Base-by-base conservation (phyloP, 2,888 invertebrate genomes). In the Caenorhabditis imperialis region DNA sequence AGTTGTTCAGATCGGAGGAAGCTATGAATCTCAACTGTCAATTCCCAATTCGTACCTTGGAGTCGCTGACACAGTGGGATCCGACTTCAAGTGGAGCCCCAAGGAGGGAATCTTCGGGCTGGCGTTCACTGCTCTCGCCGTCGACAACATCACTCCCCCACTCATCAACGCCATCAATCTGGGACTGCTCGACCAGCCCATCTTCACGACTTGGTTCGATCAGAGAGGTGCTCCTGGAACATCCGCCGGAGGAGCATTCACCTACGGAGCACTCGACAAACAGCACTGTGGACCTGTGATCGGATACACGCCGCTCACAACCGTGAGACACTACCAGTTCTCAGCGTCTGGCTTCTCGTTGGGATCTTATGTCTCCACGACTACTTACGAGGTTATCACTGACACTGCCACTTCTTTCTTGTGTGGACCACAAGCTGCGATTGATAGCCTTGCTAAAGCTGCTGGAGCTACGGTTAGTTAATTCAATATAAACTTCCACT, bases 31-130 rank as follows among this genome's bases (percentile, higher is more conserved):
- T 12, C 81, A 81, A 67, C 73, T 84, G 14, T 69, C 57, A 22
- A 80, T 84, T n/a, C 84, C 84, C 12, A 77, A 72, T 20, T 79
- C 81, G 5, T 80, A 79, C 62, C 75, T 84, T 60, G 84, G 84
- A 40, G 79, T 82, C 42, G 84, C 83, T 50, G 80, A 74, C 50
- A 58, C 70, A 53, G 76, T 84, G 30, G 75, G 82, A 23, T 57
- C 74, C 1, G 78, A 78, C 55, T 82, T 83, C 74, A 74, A 79
- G 54, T 73, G 71, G 42, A 75, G 79, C 44, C 78, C 79, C 6
- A 78, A 70, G 58, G 81, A 81, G 48, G 81, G 81, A 35, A 47
- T 79, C 23, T 61, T 79, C 38, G 81, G 81, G 8, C 25, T 79
- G 22, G 75, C 72, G 2, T 79, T 79, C 65, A 67, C 75, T 7